Base-by-base conservation (phyloP, 2,113 vertebrate genomes). In the Herpetotheres cachinnans region DNA sequence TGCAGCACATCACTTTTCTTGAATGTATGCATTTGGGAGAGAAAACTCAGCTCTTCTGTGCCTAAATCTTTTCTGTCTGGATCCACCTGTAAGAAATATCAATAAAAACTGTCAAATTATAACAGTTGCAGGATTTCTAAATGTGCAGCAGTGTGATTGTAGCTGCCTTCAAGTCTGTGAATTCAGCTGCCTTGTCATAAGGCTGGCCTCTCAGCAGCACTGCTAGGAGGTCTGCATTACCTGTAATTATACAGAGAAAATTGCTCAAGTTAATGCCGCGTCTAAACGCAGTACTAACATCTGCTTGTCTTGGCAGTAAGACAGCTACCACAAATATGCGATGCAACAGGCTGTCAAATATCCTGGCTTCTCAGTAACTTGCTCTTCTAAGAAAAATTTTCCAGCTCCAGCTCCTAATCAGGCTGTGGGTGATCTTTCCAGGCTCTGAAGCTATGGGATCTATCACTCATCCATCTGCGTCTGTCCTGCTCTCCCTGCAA, bases 211-310 rank as follows among this genome's bases (percentile, higher is more conserved):
- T 40, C 46, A 59, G 62, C 86, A 90, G 84, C 49, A 8, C 21
- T 82, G 79, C 91, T 30, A 44, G 59, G 78, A 90, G 69, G 19
- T 42, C 73, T 78, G 83, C 49, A 6, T 70, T 89, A 32, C 63
- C 82, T 92, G 91, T 85, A 89, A 96, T 96, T 96, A 82, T 55
- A 70, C 32, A 20, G 56, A 78, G 73, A 49, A 73, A 87, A 82
- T 80, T 42, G 16, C 78, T 73, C 2, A 14, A 86, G 86, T 78
- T 94, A 79, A 44, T 56, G 61, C 67, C 0, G 3, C 4, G 0
- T 77, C 76, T 58, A 7, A 95, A 62, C 1, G 3, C 10, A 8
- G 58, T 9, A 0, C 87, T 40, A 9, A 74, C 15, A 32, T 44
- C 91, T 94, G 82, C 95, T 85, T 42, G 62, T 63, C 90, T 79